Conservation (phyloP, 2,797 vertebrate genomes). For the Hippocampus kuda region DNA sequence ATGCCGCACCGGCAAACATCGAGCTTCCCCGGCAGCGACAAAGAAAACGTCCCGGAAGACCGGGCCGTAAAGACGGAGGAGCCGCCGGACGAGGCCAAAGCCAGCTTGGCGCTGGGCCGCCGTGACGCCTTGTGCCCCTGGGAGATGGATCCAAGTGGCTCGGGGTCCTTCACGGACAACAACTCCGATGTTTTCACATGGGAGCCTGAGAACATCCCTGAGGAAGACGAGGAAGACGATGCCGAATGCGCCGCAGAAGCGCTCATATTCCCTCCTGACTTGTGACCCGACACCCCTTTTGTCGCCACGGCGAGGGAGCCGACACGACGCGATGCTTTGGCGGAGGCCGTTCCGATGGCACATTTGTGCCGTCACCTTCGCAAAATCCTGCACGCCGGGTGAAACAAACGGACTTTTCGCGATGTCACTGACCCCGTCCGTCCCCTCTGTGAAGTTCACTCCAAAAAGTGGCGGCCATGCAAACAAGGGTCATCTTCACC, state of each 20-base stretch:
- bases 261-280: conserved; percentile 66
- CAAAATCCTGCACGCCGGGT: too few species aligned
- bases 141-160: conserved; percentile 48
- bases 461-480: neutral
- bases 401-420: neutral
- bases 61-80: conserved; percentile 8
- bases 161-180: conserved; percentile 47
- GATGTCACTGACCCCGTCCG: neutral
- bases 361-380: neutral
- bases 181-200: conserved; percentile 62
- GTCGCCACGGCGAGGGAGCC: neutral
- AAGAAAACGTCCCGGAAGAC: conserved; percentile 18
- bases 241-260: conserved; percentile 71
- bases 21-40: conserved; percentile 10
- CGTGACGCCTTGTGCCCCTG: conserved; percentile 68
- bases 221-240: conserved; percentile 62
- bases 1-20: conserved; percentile 17
- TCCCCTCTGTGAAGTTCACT: neutral
- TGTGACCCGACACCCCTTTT: conserved; percentile 36
- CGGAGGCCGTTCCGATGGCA: neutral
- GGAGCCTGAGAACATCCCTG: conserved; percentile 67
- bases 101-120: conserved; percentile 49
- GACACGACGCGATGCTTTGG: neutral
- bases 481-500: neutral
- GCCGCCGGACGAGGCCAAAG: conserved; percentile 33